Evolutionary conservation across 2,888 invertebrate species (phyloP).

Genomic region (Ferrisia virgata): DNA sequence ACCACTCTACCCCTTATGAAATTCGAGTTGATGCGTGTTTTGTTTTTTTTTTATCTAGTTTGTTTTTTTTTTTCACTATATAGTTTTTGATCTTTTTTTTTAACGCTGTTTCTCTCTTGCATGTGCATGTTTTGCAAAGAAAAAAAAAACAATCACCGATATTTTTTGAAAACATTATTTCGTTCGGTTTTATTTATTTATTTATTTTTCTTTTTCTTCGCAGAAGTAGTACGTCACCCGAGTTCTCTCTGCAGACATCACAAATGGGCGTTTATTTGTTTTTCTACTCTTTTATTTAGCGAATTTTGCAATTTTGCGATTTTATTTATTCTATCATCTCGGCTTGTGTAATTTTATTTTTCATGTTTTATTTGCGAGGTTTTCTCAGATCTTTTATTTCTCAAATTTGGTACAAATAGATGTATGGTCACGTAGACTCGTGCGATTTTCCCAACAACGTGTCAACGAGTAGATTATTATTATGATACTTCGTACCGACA

Average conservation of each 20-base stretch:
- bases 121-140: constrained; percentile 40
- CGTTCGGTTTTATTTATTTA: neutral
- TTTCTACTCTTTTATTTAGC: neutral
- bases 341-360: neutral
- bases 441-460: neutral
- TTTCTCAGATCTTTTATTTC: neutral
- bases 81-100: neutral
- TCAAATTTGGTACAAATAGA: neutral
- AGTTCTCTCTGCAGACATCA: neutral
- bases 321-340: neutral
- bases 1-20: too few relatives aligned
- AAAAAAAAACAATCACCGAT: neutral
- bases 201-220: neutral
- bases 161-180: too few relatives aligned
- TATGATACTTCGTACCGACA: too few relatives aligned
- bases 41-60: neutral
- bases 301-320: neutral
- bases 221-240: neutral
- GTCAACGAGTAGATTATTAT: neutral
- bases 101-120: neutral
- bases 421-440: neutral
- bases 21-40: too few relatives aligned
- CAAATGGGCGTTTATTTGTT: neutral
- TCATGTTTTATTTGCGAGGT: neutral
- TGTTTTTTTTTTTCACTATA: neutral